Evolutionary conservation across 2,797 vertebrate genomes (phyloP), one percentile per base, ranked within the genome.

Genomic region (Naso thynnoides): DNA sequence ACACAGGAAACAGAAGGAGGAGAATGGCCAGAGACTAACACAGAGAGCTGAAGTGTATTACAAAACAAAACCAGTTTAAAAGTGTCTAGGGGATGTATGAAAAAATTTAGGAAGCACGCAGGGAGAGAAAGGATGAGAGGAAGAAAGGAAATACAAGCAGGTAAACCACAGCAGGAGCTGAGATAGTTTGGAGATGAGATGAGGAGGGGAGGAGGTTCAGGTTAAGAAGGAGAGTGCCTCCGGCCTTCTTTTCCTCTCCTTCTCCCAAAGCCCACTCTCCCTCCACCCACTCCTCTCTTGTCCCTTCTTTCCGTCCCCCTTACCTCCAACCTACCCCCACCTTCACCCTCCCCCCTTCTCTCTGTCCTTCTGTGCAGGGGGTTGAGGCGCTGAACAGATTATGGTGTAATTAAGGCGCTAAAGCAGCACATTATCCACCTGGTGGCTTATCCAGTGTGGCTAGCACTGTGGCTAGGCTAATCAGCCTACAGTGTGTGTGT

Each of bases 341-440:
- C 67, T 45, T 73, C 52, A 41, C 70, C 62, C 55, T 57, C 41
- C 39, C 70, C 26, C 67, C 14, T 69, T 78, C 86, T 70, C 85
- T 85, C 79, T 90, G 88, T 90, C 91, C 89, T 91, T 89, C 89
- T 90, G 92, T 84, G 89, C 88, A 90, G 92, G 92, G 88, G 94
- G 94, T 95, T 96, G 96, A 96, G 96, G 93, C 93, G 87, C 95
- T 96, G 96, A 98, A 97, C 96, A 97, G 97, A 99, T 99, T 98
- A 99, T 96, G 94, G 95, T 95, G 90, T 98, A 98, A 99, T 99
- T 98, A 98, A 97, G 95, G 95, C 95, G 95, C 96, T 97, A 96
- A 98, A 98, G 96, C 96, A 94, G 95, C 94, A 94, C 97, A 98
- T 98, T 98, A 97, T 98, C 96, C 97, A 99, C 97, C 97, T 98